Percentiles rank a stretch among this genome's conserved stretches.
These are phyloP conservation scores for Oasisia sp. DNA, from an alignment of 2,888 invertebrate genomes.

Conservation along the genomic window DNA sequence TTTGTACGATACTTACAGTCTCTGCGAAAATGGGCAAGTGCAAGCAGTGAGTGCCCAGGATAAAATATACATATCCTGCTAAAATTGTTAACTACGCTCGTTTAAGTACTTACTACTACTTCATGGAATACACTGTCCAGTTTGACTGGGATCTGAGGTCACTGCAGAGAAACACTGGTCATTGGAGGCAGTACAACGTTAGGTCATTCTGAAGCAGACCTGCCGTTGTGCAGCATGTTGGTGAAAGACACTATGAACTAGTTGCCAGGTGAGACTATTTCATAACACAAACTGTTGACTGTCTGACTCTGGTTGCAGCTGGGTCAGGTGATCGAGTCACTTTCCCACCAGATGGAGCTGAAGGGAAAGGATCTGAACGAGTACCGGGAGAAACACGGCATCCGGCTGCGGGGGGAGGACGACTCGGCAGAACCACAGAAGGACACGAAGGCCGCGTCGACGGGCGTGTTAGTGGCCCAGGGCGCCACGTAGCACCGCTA, in stretches of 20 bases:
- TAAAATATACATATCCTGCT: background rate
- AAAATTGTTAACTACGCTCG: too few relatives aligned
- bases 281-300: conserved; percentile 20
- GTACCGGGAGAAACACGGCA: conserved; percentile 89
- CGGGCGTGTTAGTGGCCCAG: background rate
- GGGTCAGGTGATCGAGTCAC: conserved; percentile 77
- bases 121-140: too few relatives aligned
- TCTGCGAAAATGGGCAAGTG: background rate
- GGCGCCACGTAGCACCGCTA: background rate
- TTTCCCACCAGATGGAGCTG: conserved; percentile 83
- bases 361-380: conserved; percentile 92
- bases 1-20: background rate
- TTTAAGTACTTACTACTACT: too few relatives aligned
- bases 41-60: too few relatives aligned
- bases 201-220: too few relatives aligned
- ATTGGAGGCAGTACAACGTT: too few relatives aligned
- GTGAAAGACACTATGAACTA: too few relatives aligned
- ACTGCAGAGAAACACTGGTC: too few relatives aligned
- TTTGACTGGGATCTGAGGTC: too few relatives aligned
- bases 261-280: background rate
- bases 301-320: conserved; percentile 68
- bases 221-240: too few relatives aligned
- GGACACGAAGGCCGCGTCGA: background rate
- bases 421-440: conserved; percentile 27
- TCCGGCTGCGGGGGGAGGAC: conserved; percentile 78